Evolutionary conservation across 2,797 vertebrate species (phyloP).

Genomic region (Rhinichthys osculus): DNA sequence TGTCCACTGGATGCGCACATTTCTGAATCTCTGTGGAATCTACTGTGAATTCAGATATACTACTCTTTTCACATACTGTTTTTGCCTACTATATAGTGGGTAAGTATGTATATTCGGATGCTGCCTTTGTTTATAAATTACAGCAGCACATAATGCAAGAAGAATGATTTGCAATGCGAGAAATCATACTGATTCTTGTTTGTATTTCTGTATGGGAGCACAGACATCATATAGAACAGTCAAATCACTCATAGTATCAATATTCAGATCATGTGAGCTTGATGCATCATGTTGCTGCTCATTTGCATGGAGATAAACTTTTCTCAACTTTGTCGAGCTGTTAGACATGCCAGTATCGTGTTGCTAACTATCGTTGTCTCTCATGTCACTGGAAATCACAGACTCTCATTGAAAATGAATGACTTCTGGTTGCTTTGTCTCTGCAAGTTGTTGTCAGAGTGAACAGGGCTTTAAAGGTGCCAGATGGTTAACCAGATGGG

Average conservation of each 20-base stretch:
- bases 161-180: neutral
- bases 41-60: neutral
- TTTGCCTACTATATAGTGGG: neutral
- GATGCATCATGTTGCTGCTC: neutral
- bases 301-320: neutral
- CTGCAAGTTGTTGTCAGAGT: constrained; percentile 12
- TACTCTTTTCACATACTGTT: neutral
- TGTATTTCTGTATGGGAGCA: neutral
- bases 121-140: constrained; percentile 2
- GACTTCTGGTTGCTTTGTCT: neutral
- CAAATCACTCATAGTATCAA: neutral
- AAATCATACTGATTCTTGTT: neutral
- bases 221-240: neutral
- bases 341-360: neutral
- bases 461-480: constrained; percentile 1
- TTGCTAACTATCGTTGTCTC: neutral
- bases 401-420: constrained; percentile 22
- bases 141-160: neutral
- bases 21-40: neutral
- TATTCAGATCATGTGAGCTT: neutral
- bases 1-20: neutral
- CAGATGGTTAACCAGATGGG: constrained; percentile 31
- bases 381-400: constrained; percentile 10
- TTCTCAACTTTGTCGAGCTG: neutral
- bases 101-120: neutral